Conservation (phyloP, 1,140 invertebrate genomes). For the Glomeris maerens region DNA sequence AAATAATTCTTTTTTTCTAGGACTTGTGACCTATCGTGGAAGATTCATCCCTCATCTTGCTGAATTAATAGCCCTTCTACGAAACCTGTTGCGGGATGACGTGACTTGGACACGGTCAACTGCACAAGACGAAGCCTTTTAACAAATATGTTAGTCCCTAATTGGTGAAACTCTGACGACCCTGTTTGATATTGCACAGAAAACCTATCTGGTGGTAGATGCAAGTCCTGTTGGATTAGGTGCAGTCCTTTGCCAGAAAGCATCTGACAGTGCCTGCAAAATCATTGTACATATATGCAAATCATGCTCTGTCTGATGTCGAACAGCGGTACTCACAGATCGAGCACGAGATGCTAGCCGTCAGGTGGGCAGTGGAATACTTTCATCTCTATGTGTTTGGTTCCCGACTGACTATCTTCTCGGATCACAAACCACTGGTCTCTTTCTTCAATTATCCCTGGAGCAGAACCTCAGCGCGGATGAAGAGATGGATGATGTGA, state of each 20-base stretch:
- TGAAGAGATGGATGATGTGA: conserved; percentile 18
- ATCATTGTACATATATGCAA: conserved; percentile 28
- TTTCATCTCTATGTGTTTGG: conserved; percentile 26
- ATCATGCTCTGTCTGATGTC: conserved; percentile 26
- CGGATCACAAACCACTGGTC: conserved; percentile 28
- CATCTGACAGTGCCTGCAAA: conserved; percentile 11
- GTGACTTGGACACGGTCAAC: conserved; percentile 9
- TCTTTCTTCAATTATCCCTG: conserved; percentile 18
- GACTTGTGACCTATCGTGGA: conserved; percentile 31
- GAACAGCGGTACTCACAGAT: conserved; percentile 30
- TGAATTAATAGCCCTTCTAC: conserved; percentile 20
- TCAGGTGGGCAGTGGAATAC: too few relatives aligned
- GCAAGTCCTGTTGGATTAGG: conserved; percentile 32
- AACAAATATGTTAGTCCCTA: conserved; percentile 7
- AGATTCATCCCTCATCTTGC: conserved; percentile 27
- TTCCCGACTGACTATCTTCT: conserved; percentile 25
- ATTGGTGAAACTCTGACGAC: neutral
- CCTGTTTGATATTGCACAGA: neutral
- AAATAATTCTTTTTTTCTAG: too few relatives aligned
- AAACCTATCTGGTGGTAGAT: conserved; percentile 29
- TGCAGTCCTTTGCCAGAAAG: conserved; percentile 20
- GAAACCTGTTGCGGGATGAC: conserved; percentile 11
- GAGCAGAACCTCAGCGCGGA: conserved; percentile 12
- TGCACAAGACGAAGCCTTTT: conserved; percentile 16
- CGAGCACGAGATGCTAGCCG: conserved; percentile 29